Percentiles rank a stretch among this genome's conserved stretches.
Conservation (phyloP, 2,888 invertebrate genomes). For the Andrena dorsata region DNA sequence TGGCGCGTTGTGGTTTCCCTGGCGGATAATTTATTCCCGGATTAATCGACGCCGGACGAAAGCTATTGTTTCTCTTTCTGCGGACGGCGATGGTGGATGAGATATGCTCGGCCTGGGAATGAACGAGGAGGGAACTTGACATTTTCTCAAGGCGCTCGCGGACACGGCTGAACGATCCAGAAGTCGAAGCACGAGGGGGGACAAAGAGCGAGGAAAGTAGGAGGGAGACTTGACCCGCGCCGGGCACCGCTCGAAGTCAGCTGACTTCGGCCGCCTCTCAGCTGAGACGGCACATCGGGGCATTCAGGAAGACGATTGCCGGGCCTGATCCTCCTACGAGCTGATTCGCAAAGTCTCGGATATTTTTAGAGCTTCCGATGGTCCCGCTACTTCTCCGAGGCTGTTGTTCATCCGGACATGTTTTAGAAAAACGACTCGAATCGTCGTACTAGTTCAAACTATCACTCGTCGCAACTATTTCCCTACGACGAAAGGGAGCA, state of each 20-base stretch:
- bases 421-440: no score
- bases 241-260: constrained; percentile 68
- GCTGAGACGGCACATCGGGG: constrained; percentile 59
- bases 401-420: no score
- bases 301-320: not conserved
- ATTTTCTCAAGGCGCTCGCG: constrained; percentile 46
- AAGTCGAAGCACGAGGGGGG: constrained; percentile 39
- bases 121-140: constrained; percentile 17
- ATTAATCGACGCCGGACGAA: constrained; percentile 26
- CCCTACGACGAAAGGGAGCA: no score
- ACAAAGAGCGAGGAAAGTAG: constrained; percentile 41
- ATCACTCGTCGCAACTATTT: no score
- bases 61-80: not conserved
- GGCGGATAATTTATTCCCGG: constrained; percentile 7
- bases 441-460: no score
- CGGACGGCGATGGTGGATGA: no score
- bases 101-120: not conserved
- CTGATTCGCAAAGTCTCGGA: no score
- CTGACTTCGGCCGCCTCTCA: constrained; percentile 72
- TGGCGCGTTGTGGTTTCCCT: constrained; percentile 43
- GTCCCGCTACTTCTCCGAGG: no score
- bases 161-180: constrained; percentile 39
- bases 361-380: no score
- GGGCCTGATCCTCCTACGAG: not conserved
- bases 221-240: constrained; percentile 69